These are phyloP conservation scores for Zenarchopterus dispar DNA, from an alignment of 2,797 vertebrate species.

Conservation along the genomic window DNA sequence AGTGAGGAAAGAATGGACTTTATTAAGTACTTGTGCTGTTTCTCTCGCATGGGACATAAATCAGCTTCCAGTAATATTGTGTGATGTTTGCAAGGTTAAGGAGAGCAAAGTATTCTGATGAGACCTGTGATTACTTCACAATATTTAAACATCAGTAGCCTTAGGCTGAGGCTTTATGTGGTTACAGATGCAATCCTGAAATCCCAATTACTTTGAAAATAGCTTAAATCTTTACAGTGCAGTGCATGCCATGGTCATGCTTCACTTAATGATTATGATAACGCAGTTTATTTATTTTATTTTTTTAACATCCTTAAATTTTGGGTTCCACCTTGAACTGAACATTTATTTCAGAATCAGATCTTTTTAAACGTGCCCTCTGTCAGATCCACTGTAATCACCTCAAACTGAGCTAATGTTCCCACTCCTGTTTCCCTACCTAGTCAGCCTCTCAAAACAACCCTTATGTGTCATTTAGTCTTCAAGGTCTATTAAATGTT, in stretches of 20 bases:
- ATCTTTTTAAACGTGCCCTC: conserved; percentile 9
- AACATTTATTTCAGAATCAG: conserved; percentile 6
- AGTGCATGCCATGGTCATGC: neutral
- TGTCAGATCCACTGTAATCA: neutral
- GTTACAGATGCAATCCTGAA: conserved; percentile 39
- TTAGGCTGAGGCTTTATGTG: conserved; percentile 45
- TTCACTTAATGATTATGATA: conserved; percentile 32
- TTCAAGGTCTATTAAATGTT: conserved; percentile 61
- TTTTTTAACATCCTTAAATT: conserved; percentile 13
- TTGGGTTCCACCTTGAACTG: neutral
- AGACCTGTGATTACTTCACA: conserved; percentile 57
- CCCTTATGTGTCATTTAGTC: conserved; percentile 55
- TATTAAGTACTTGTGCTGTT: conserved; percentile 32
- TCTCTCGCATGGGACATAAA: conserved; percentile 21
- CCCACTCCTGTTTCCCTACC: conserved; percentile 9
- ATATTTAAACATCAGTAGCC: conserved; percentile 57
- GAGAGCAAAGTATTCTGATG: conserved; percentile 53
- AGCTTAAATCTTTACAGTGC: conserved; percentile 23
- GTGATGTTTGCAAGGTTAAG: conserved; percentile 48
- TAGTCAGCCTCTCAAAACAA: conserved; percentile 46
- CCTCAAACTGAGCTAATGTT: conserved; percentile 21
- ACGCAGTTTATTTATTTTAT: neutral
- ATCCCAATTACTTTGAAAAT: conserved; percentile 44
- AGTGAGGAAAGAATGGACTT: conserved; percentile 14
- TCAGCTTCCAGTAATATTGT: conserved; percentile 37